phyloP scores from a whole-genome alignment of 92 coral and sea anemone species.

The Palythoa caribaeorum region DNA sequence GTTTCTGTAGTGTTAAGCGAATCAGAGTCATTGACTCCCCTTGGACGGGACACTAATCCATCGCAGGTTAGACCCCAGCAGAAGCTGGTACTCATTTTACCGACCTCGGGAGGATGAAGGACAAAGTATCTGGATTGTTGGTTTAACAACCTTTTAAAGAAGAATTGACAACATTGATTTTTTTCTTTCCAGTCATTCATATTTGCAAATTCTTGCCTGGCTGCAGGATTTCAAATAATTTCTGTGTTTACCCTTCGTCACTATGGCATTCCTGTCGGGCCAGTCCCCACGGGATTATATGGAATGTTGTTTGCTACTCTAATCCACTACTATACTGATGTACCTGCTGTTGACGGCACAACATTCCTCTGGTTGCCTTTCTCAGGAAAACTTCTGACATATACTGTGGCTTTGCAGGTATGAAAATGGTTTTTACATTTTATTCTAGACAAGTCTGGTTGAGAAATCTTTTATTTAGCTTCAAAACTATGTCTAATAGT shows the following conservation, averaged over 20 bases:
- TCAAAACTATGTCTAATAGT: no score
- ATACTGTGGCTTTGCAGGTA: constrained; percentile 94
- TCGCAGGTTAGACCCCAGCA: no score
- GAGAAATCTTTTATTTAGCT: not conserved
- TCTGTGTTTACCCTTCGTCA: constrained; percentile 63
- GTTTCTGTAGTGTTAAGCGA: no score
- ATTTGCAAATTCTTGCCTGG: constrained; percentile 84
- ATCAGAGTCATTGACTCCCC: no score
- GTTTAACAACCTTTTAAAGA: not conserved
- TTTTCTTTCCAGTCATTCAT: constrained; percentile 72
- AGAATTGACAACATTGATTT: not conserved
- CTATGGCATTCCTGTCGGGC: constrained; percentile 68
- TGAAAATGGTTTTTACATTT: not conserved
- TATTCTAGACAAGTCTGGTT: not conserved
- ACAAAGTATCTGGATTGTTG: no score
- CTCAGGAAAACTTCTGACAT: constrained; percentile 86
- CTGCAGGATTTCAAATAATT: constrained; percentile 89
- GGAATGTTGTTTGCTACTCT: constrained; percentile 86
- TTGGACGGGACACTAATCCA: no score
- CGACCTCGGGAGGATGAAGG: no score
- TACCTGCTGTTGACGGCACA: constrained; percentile 77
- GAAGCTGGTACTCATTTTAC: no score
- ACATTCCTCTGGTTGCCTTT: constrained; percentile 77
- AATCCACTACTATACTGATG: constrained; percentile 81
- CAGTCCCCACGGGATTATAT: constrained; percentile 90